Percentiles rank a stretch among this genome's conserved stretches.
Conservation (phyloP, 2,113 vertebrate species). For the Morone saxatilis region DNA sequence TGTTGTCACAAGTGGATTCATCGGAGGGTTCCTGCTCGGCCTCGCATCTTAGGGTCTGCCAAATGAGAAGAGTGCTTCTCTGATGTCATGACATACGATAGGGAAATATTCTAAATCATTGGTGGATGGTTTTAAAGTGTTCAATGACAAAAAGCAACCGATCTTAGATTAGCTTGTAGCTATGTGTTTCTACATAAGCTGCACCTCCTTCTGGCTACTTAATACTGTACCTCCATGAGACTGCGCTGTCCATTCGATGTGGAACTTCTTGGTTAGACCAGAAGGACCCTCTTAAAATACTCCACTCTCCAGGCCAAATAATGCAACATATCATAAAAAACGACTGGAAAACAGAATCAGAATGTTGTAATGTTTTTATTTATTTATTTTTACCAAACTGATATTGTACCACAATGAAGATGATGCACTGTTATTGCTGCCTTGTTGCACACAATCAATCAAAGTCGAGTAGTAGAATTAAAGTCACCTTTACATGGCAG, state of each 20-base stretch:
- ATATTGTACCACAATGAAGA: constrained; percentile 3
- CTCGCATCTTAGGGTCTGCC: constrained; percentile 89
- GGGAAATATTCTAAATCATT: constrained; percentile 19
- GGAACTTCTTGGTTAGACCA: neutral
- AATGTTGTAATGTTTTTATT: constrained; percentile 26
- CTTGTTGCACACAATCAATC: neutral
- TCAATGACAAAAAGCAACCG: constrained; percentile 28
- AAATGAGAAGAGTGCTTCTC: neutral
- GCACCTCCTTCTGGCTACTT: constrained; percentile 33
- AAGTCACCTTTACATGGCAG: constrained; percentile 2
- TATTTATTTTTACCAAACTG: constrained; percentile 57
- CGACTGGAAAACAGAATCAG: neutral
- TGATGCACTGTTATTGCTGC: constrained; percentile 12
- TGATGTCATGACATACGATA: constrained; percentile 10
- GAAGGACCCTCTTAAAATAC: constrained; percentile 15
- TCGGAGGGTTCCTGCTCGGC: constrained; percentile 97
- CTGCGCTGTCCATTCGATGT: neutral
- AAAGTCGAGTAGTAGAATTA: neutral
- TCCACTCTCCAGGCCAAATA: constrained; percentile 25
- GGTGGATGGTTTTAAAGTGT: constrained; percentile 44
- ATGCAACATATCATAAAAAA: constrained; percentile 19
- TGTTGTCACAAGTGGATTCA: constrained; percentile 94
- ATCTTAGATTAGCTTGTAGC: constrained; percentile 32
- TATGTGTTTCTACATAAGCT: constrained; percentile 24
- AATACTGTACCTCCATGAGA: constrained; percentile 1